phyloP scores from a whole-genome alignment of 2,113 vertebrate species.

The Drymodes brunneopygia region DNA sequence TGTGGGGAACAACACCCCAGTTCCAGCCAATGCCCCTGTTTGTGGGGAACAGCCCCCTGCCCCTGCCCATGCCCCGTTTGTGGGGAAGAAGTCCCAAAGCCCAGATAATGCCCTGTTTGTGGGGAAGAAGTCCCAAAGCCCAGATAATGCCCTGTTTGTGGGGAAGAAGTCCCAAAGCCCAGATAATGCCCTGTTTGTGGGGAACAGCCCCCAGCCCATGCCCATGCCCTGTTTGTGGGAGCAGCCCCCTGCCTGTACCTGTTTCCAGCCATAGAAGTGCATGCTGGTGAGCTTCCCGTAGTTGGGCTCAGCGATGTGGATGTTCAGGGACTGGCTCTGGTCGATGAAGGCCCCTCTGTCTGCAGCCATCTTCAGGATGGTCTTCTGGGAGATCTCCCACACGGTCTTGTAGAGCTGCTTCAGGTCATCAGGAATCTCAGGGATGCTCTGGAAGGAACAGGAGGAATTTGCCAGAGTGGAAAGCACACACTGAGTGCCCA shows the following conservation, averaged over 20 bases:
- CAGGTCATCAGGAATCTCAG: constrained; percentile 85
- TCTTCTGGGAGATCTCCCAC: constrained; percentile 98
- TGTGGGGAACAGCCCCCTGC: not conserved
- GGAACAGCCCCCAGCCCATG: not conserved
- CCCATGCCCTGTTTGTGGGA: rapidly evolving
- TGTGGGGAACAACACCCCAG: not conserved
- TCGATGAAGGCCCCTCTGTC: constrained; percentile 94
- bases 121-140: not conserved
- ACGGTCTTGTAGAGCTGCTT: constrained; percentile 97
- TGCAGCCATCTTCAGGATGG: constrained; percentile 91
- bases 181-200: too few species aligned
- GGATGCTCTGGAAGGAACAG: constrained; percentile 66
- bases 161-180: not conserved
- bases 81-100: not conserved
- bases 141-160: not conserved
- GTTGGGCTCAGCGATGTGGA: constrained; percentile 95
- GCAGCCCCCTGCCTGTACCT: constrained; percentile 65
- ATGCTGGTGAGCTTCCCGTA: constrained; percentile 97
- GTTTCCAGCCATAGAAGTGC: constrained; percentile 98
- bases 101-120: rapidly evolving
- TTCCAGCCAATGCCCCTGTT: not conserved
- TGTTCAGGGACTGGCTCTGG: constrained; percentile 97
- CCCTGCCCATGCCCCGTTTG: not conserved
- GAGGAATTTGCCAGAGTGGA: not conserved
- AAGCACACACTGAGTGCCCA: not conserved